phyloP scores from a whole-genome alignment of 1,140 invertebrate species.

The Batillaria attramentaria region DNA sequence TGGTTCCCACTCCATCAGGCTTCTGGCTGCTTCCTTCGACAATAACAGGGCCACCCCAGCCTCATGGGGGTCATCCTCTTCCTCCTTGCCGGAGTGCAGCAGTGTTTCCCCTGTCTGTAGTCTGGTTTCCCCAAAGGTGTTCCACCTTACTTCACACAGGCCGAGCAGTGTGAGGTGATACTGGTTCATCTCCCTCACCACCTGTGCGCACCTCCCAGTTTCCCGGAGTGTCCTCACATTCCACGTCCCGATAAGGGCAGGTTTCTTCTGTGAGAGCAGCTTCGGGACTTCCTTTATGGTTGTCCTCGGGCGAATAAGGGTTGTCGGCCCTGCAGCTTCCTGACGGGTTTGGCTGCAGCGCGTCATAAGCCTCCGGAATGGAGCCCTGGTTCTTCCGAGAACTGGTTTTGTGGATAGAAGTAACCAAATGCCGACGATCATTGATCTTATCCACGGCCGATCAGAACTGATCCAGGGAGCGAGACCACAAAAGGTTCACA shows the following conservation, averaged over 20 bases:
- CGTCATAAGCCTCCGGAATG: too few species aligned
- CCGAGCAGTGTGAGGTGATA: conserved; percentile 1
- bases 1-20: neutral
- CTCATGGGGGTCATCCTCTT: conserved; percentile 2
- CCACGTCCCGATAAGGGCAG: neutral
- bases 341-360: too few species aligned
- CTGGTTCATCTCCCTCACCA: neutral
- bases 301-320: neutral
- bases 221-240: neutral
- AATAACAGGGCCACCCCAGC: neutral
- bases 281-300: neutral
- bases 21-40: conserved; percentile 11
- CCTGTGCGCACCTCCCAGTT: neutral
- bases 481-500: too few species aligned
- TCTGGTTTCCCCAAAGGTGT: neutral
- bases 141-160: neutral
- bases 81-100: neutral
- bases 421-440: too few species aligned
- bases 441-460: too few species aligned
- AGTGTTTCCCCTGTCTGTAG: too few species aligned
- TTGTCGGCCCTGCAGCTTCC: neutral
- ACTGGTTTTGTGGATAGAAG: too few species aligned
- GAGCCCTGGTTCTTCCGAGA: too few species aligned
- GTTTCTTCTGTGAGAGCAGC: neutral
- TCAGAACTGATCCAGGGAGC: too few species aligned